Evolutionary conservation across 2,113 vertebrate species (phyloP), one percentile per base, ranked within the genome.

Genomic region (Hyla sarda): DNA sequence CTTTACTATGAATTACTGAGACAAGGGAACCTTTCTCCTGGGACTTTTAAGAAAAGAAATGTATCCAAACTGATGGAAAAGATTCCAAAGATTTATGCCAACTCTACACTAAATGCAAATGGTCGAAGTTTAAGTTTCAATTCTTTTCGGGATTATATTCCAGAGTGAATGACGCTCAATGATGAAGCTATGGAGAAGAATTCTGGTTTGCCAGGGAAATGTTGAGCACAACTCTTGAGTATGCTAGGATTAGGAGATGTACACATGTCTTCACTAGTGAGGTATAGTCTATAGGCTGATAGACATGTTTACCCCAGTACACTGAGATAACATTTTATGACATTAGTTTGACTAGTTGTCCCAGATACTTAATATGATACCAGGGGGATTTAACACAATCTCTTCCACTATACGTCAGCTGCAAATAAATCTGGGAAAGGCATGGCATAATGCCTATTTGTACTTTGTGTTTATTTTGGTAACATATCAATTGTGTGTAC

Each of bases 61-160:
- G 91, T 91, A 58, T 95, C 95, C 2, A 95, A 94, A 86, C 90
- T 94, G 80, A 94, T 95, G 93, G 95, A 95, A 82, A 95, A 94
- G 88, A 94, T 95, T 37, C 95, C 94, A 2, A 93, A 89, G 82
- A 93, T 95, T 87, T 93, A 93, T 7, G 94, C 90, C 79, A 94
- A 92, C 86, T 92, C 93, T 62, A 88, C 78, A 25, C 54, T 91
- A 87, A 88, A 76, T 87, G 87, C 91, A 0, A 89, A 87, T 0
- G 91, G 92, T 17, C 84, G 93, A 41, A 93, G 93, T 87, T 90
- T 93, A 87, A 93, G 93, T 89, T 93, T 93, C 88, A 93, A 93
- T 86, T 93, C 93, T 47, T 93, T 93, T 89, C 91, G 92, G 87
- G 93, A 93, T 85, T 93, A 92, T 86, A 92, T 93, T 76, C 92